A percentile compares a stretch with the other conserved stretches of the same genome.
phyloP scores from a whole-genome alignment of 2,797 vertebrate genomes.

The Lateolabrax maculatus region DNA sequence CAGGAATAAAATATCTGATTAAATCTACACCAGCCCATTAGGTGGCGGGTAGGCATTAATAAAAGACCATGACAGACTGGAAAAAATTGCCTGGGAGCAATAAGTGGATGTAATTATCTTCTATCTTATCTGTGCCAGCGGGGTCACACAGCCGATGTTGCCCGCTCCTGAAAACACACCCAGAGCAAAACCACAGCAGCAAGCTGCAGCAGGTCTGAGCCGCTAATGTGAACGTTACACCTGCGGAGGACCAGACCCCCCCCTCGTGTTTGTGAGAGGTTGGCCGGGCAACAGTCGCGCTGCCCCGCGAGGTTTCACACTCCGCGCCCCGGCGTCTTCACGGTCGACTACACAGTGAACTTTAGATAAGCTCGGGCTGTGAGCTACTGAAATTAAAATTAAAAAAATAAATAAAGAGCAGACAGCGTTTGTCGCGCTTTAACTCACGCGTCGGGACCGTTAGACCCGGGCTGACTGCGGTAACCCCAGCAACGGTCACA shows the following conservation, averaged over 20 bases:
- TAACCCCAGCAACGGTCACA: not conserved
- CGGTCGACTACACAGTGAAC: constrained; percentile 16
- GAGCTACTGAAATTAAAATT: not conserved
- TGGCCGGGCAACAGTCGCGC: constrained; percentile 69
- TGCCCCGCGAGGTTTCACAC: constrained; percentile 66
- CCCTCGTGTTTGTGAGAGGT: constrained; percentile 67
- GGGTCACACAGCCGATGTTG: constrained; percentile 31
- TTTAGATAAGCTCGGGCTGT: not conserved
- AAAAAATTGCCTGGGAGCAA: not conserved
- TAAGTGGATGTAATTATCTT: not conserved
- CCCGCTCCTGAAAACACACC: constrained; percentile 21
- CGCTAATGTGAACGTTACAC: constrained; percentile 51
- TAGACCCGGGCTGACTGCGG: constrained; percentile 9
- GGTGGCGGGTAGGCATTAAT: not conserved
- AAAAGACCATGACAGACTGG: not conserved
- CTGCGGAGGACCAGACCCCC: constrained; percentile 57
- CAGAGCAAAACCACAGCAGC: constrained; percentile 28
- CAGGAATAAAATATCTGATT: constrained; percentile 15
- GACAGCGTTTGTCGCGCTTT: not conserved
- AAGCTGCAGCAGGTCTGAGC: not conserved
- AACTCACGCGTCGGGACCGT: constrained; percentile 2
- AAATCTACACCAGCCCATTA: not conserved
- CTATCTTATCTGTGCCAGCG: not conserved
- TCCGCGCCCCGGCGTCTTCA: constrained; percentile 14
- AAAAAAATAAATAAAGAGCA: not conserved